Evolutionary conservation across 2,888 invertebrate species (phyloP), one percentile per base, ranked within the genome.

Genomic region (Hoplodrina blanda): DNA sequence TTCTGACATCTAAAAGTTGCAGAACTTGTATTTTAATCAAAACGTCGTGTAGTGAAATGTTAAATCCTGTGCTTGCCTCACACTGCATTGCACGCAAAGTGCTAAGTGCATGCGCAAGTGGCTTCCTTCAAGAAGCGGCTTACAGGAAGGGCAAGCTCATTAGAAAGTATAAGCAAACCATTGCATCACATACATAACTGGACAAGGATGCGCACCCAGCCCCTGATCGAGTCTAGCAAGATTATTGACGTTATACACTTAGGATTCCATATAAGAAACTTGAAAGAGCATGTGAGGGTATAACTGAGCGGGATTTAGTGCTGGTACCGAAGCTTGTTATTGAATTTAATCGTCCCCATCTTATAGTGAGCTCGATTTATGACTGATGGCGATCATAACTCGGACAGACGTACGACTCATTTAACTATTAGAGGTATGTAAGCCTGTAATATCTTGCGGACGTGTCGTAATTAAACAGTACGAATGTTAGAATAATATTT

Each of bases 91-190:
- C 77, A 80, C 73, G 75, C 71, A 41, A 86, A 84, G 86, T 86
- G 85, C 81, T 87, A 85, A 86, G 75, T 81, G 84, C 76, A 83
- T 87, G 85, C 81, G 85, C 86, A 87, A 88, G 85, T 85, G 77
- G 74, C 83, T 88, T 89, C 89, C 88, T 88, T 84, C 73, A 82
- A 86, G 82, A 73, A 55, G 75, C 78, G 77, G 68, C 77, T 77
- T 76, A 85, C 91, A 91, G 92, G 91, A 92, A 91, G 89, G 85
- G 83, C 87, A 83, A 73, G 78, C 87, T 90, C 85, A 92, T 92
- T 91, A 91, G 81, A 90, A 92, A 92, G 89, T 92, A 89, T 90
- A 91, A 90, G 84, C 81, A 89, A 87, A 82, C 76, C 83, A 85
- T 89, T 88, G 87, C 88, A 88, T 88, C 88, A 89, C 87, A 82